Evolutionary conservation across 2,888 invertebrate species (phyloP).

Genomic region (Calephelis perditalis): DNA sequence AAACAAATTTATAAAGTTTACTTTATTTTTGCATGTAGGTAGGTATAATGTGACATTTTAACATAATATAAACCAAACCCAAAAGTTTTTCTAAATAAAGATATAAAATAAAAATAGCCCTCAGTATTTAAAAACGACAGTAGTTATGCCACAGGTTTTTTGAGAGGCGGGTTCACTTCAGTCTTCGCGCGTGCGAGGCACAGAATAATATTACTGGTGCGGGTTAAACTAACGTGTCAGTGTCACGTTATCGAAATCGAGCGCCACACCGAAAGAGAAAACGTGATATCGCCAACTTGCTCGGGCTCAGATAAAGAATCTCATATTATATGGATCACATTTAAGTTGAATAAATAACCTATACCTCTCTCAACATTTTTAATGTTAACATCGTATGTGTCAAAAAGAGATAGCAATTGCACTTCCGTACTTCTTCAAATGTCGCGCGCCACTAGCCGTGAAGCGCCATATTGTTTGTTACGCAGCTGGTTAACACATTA

Average conservation of each 20-base stretch:
- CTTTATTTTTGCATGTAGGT: background rate
- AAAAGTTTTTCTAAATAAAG: background rate
- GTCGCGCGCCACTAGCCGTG: no score
- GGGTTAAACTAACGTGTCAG: constrained; percentile 19
- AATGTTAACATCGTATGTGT: no score
- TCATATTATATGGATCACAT: no score
- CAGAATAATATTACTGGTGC: no score
- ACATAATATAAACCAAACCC: background rate
- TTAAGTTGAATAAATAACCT: no score
- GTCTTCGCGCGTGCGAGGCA: constrained; percentile 16
- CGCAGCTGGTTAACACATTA: no score
- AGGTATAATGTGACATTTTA: background rate
- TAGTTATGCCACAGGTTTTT: constrained; percentile 23
- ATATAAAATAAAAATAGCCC: constrained; percentile 10
- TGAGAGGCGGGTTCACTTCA: constrained; percentile 9
- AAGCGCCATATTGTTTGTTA: no score
- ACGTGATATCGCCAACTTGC: constrained; percentile 24
- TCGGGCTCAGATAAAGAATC: background rate
- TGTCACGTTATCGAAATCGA: constrained; percentile 24
- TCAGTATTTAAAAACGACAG: constrained; percentile 18
- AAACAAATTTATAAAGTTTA: constrained; percentile 15
- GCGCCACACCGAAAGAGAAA: constrained; percentile 15
- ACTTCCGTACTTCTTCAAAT: no score
- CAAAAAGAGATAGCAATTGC: no score
- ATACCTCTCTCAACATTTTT: no score